phyloP scores from a whole-genome alignment of 2,888 invertebrate species.

The Cantharis flavilabris region DNA sequence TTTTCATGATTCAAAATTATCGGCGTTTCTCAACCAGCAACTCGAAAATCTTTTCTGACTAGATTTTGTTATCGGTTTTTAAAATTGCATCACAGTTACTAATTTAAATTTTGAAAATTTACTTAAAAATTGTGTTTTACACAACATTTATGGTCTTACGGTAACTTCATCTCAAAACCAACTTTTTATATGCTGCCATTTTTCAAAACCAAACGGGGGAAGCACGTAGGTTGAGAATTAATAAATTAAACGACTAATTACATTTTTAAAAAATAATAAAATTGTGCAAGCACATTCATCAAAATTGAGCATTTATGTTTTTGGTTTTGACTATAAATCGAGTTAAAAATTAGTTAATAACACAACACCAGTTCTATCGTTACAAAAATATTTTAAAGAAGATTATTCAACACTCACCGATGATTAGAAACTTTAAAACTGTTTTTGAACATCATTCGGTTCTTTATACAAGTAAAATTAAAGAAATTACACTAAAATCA shows the following conservation, averaged over 20 bases:
- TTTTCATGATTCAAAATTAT: neutral
- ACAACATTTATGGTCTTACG: too few relatives aligned
- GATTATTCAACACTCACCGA: neutral
- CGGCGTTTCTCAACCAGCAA: neutral
- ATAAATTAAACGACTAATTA: neutral
- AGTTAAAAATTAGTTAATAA: neutral
- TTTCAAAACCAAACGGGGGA: neutral
- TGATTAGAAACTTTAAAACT: neutral
- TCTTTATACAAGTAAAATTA: neutral
- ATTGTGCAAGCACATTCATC: neutral
- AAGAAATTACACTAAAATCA: neutral
- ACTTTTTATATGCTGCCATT: neutral
- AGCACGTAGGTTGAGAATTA: neutral
- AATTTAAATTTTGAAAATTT: neutral
- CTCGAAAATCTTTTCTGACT: neutral
- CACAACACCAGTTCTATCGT: neutral
- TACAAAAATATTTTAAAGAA: neutral
- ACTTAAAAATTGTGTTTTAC: neutral
- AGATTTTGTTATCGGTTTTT: neutral
- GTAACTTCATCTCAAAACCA: neutral
- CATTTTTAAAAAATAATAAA: neutral
- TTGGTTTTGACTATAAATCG: neutral
- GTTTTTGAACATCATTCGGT: neutral
- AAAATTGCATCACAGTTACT: neutral
- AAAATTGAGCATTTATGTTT: neutral